Base-by-base conservation (phyloP, 2,113 vertebrate species). In the Rhadina sibilatrix region DNA sequence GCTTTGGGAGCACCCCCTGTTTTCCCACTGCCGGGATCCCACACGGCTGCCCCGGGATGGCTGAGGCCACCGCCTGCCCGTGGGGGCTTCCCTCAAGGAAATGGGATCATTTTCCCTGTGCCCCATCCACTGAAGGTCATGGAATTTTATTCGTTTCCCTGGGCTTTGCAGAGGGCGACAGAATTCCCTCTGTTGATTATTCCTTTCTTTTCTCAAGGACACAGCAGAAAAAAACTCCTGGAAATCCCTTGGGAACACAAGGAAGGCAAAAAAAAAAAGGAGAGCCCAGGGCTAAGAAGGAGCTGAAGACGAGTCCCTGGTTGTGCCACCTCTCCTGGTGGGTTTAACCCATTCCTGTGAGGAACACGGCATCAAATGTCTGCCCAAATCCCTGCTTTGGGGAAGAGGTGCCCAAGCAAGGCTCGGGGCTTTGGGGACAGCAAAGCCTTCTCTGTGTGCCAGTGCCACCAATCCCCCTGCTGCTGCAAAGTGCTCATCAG, bases 1-100 rank as follows among this genome's bases (percentile, higher is more conserved):
- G n/a, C 14, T 40, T 16, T 0, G 4, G 78, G 72, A 57, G 28
- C 1, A 1, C 21, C 24, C 6, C 18, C 31, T 0, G 0, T 38
- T 0, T 14, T 35, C 40, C 20, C 2, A 1, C 20, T 56, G 68
- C 49, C 38, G 14, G 14, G 7, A 16, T 15, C 42, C 72, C 74
- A 31, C 20, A 4, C 1, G 2, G 68, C n/a, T 27, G 33, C 15
- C 9, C 27, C 0, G 1, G 46, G 42, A 13, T 8, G 24, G 30
- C 18, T 23, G 28, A 6, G 8, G 37, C n/a, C 21, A 6, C 7
- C 1, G 74, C 56, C 40, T 11, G 17, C 49, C 2, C 37, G 0
- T 1, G 0, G 16, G 8, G 37, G 5, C n/a, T 25, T 15, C 80
- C 68, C 61, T 40, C 3, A 0, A 10, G 10, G 42, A 30, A 31